Evolutionary conservation across 2,888 invertebrate species (phyloP).

Genomic region (Megamerina dolium): DNA sequence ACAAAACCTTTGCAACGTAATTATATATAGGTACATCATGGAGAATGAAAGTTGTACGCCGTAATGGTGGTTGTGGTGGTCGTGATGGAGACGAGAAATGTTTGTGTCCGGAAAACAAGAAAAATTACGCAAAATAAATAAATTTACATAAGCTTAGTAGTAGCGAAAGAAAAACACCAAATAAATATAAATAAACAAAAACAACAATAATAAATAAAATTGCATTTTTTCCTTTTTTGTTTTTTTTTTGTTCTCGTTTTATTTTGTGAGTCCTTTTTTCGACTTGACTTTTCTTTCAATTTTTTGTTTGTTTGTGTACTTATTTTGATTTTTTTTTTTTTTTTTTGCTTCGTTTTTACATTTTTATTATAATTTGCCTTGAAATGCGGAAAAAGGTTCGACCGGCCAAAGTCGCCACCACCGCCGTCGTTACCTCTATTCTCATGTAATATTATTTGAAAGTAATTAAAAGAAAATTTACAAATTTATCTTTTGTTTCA

Average conservation of each 20-base stretch:
- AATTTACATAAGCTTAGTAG: constrained; percentile 38
- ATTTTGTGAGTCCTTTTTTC: constrained; percentile 13
- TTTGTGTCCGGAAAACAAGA: constrained; percentile 30
- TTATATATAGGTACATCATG: too few species aligned
- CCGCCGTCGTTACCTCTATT: constrained; percentile 10
- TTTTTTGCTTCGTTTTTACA: too few species aligned
- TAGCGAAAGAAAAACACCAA: constrained; percentile 35
- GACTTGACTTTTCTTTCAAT: constrained; percentile 14
- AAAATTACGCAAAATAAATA: constrained; percentile 43
- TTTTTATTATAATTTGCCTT: constrained; percentile 8
- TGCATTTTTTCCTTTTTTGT: constrained; percentile 11
- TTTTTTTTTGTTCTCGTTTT: constrained; percentile 11
- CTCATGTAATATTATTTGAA: constrained; percentile 27
- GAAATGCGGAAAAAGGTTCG: background rate
- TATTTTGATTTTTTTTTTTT: too few species aligned
- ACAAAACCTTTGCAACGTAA: too few species aligned
- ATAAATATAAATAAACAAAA: constrained; percentile 37
- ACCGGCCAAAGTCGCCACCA: background rate
- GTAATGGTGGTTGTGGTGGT: too few species aligned
- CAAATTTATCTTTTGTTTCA: constrained; percentile 22
- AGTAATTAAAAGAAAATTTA: constrained; percentile 35
- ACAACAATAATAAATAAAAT: background rate
- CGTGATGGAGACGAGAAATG: background rate
- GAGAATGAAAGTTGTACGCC: too few species aligned
- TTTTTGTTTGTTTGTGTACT: too few species aligned